Evolutionary conservation across 2,888 invertebrate genomes (phyloP), one percentile per base, ranked within the genome.

Genomic region (Patella depressa): DNA sequence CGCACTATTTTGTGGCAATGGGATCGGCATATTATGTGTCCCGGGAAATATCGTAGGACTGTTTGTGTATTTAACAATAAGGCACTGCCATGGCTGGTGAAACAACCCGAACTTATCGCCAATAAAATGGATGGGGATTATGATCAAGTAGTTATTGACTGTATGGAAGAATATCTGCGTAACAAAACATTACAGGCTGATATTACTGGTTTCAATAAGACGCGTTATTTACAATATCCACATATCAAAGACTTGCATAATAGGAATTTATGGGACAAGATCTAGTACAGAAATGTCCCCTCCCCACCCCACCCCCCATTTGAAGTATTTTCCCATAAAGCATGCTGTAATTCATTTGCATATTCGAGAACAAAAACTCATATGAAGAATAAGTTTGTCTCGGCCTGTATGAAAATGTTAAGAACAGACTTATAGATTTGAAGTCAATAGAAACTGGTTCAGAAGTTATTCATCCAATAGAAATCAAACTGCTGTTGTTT

Each of bases 81-180:
- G 15, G 90, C 91, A 79, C 77, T 90, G 29, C 80, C 85, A 3
- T 85, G 85, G 84, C 81, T 91, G 24, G 73, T 78, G 45, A 77
- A 71, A 0, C 80, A 84, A 7, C 87, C 85, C 11, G 87, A 90
- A 65, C 81, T 91, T 34, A 85, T 91, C 77, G 91, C 88, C 15
- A 90, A 91, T 79, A 90, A 90, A 75, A 55, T 86, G 17, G 75
- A 86, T 71, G 19, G 81, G 12, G 57, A 83, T 69, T 73, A 76
- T 71, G 82, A 86, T 77, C 78, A 79, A n/a, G 83, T 80, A 2
- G 82, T 85, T 9, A 82, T 78, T 71, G 80, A 78, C 53, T 85
- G 86, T 71, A 55, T 75, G 15, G 71, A 75, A 19, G 71, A 71
- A 54, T 71, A 70, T 45, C 12, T 75, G n/a, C 29, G 45, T 29